Evolutionary conservation across 2,797 vertebrate genomes (phyloP).

Genomic region (Antennarius maculatus): DNA sequence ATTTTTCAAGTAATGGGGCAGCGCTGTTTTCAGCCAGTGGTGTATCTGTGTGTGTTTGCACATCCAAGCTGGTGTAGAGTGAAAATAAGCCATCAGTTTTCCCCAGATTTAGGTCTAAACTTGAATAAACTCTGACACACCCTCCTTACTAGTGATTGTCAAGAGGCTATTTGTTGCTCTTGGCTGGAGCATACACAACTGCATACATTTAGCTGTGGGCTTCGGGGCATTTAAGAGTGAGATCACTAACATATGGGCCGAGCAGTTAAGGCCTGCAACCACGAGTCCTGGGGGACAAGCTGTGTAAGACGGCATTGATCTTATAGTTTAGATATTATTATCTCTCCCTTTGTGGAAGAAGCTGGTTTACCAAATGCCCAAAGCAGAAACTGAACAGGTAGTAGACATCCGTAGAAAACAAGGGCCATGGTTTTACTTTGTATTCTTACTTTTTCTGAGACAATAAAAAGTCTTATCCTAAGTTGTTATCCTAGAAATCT

Average conservation of each 20-base stretch:
- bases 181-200: slow-evolving; percentile 74
- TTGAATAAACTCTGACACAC: slow-evolving; percentile 69
- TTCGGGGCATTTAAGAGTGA: slow-evolving; percentile 63
- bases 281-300: slow-evolving; percentile 50
- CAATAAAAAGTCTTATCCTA: slow-evolving; percentile 5
- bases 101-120: slow-evolving; percentile 66
- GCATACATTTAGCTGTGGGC: slow-evolving; percentile 68
- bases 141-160: slow-evolving; percentile 68
- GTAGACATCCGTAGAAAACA: slow-evolving; percentile 41
- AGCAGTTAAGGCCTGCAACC: slow-evolving; percentile 52
- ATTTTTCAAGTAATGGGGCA: slow-evolving; percentile 30
- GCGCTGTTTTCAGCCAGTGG: slow-evolving; percentile 49
- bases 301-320: slow-evolving; percentile 58
- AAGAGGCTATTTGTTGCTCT: slow-evolving; percentile 73
- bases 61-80: slow-evolving; percentile 51
- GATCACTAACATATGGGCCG: slow-evolving; percentile 73
- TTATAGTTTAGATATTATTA: slow-evolving; percentile 57
- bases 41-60: slow-evolving; percentile 66
- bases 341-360: slow-evolving; percentile 46
- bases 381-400: slow-evolving; percentile 40
- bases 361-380: slow-evolving; percentile 28
- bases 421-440: slow-evolving; percentile 16
- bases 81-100: slow-evolving; percentile 69
- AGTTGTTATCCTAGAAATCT: background rate
- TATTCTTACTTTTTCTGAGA: background rate